Conservation (phyloP, 2,113 vertebrate species). For the Varanus salvator region DNA sequence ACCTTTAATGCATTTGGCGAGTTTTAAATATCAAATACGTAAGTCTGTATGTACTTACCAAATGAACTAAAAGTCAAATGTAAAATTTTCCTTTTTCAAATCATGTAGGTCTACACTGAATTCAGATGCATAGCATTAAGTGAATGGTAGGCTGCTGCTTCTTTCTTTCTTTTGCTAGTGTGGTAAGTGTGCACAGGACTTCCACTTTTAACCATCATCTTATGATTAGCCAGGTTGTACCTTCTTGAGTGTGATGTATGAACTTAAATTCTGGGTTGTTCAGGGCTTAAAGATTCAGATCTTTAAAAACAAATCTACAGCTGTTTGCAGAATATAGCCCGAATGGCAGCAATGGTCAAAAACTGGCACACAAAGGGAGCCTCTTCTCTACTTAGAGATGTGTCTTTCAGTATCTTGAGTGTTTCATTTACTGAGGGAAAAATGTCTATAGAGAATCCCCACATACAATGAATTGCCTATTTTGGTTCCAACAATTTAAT, state of each 20-base stretch:
- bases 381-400: not conserved
- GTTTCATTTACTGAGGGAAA: not conserved
- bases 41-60: not conserved
- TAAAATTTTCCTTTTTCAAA: too few relatives aligned
- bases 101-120: not conserved
- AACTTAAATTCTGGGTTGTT: too few relatives aligned
- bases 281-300: not conserved
- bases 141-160: not conserved
- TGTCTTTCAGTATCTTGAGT: not conserved
- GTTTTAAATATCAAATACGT: not conserved
- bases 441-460: not conserved
- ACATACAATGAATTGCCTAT: not conserved
- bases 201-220: too few relatives aligned
- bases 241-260: too few relatives aligned
- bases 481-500: not conserved
- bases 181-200: not conserved
- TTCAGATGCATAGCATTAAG: not conserved
- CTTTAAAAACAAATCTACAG: not conserved
- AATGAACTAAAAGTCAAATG: too few relatives aligned
- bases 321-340: not conserved
- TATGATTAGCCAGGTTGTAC: too few relatives aligned
- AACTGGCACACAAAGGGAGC: not conserved
- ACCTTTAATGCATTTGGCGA: not conserved
- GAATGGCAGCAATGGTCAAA: not conserved
- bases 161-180: not conserved